These are phyloP conservation scores for Epinotia bilunana DNA, from an alignment of 2,888 invertebrate species.

Conservation along the genomic window DNA sequence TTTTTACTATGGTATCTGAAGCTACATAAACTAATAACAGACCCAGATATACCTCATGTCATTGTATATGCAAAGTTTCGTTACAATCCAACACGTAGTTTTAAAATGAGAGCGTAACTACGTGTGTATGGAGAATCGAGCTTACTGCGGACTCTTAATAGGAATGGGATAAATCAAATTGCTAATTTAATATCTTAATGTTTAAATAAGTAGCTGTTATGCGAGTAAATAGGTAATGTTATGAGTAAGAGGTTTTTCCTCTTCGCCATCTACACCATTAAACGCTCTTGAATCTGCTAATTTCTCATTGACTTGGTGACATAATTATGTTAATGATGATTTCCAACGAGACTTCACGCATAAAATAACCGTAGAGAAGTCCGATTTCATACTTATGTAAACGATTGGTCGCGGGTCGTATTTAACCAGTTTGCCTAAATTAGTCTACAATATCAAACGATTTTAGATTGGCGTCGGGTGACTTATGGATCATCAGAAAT, in stretches of 20 bases:
- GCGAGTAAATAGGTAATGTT: too few species aligned
- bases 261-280: background rate
- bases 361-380: conserved; percentile 36
- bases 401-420: conserved; percentile 26
- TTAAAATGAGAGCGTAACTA: too few species aligned
- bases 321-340: conserved; percentile 36
- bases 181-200: too few species aligned
- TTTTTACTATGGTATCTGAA: too few species aligned
- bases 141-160: too few species aligned
- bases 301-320: conserved; percentile 18
- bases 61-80: too few species aligned
- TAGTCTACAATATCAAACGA: conserved; percentile 27
- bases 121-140: too few species aligned
- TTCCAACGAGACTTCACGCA: conserved; percentile 17
- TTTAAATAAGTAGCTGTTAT: too few species aligned
- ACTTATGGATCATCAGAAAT: conserved; percentile 11
- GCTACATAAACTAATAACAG: too few species aligned
- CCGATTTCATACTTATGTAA: conserved; percentile 37
- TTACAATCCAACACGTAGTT: too few species aligned
- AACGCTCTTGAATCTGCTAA: background rate
- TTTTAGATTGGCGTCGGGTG: conserved; percentile 16
- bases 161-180: too few species aligned
- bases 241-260: background rate
- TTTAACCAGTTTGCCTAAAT: conserved; percentile 25
- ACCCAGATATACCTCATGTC: too few species aligned